Base-by-base conservation (phyloP, 53 echinoderm and acorn worm species). In the Paelopatides confundens region DNA sequence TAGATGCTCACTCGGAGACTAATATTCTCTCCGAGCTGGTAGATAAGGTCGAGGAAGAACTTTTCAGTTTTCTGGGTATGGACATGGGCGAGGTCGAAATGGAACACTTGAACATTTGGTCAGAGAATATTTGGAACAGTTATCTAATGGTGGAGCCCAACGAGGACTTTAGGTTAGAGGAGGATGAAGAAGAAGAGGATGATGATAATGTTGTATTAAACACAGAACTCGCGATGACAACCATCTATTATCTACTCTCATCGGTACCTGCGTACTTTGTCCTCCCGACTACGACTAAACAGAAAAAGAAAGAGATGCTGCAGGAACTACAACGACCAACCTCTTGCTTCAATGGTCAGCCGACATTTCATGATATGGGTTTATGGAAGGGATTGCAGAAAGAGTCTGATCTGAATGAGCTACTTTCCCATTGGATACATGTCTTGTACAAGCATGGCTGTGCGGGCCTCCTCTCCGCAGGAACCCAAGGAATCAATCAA, bases 391-490 rank as follows among this genome's bases (percentile, higher is more conserved):
- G 88, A 31, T 77, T 93, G 2, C 46, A 54, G 1, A 90, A 91
- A 48, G 82, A 91, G 14, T 32, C 78, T 30, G 95, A 97, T 28
- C 43, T 97, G 64, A 87, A 89, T 23, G 97, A 97, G 47, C 91
- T 97, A 33, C 36, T 95, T 4, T 95, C 97, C 15, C 97, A 97
- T 66, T 97, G 97, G 97, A 91, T 92, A 82, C 97, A 97, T 38
- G 93, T 93, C 4, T 66, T 97, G 53, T 97, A 95, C 92, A 97
- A 97, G 86, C 93, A 95, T 82, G 97, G 97, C 53, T 97, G 97
- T 87, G 90, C 86, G 12, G 85, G 81, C 35, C 85, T 97, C 50
- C 86, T 97, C 5, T 86, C 88, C 8, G 88, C 93, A 1, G 97
- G 97, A 7, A 91, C 93, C 65, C 92, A 93, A 4, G 97, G 97